phyloP scores from a whole-genome alignment of 2,888 invertebrate species.

The Tromatobia lineatoria region DNA sequence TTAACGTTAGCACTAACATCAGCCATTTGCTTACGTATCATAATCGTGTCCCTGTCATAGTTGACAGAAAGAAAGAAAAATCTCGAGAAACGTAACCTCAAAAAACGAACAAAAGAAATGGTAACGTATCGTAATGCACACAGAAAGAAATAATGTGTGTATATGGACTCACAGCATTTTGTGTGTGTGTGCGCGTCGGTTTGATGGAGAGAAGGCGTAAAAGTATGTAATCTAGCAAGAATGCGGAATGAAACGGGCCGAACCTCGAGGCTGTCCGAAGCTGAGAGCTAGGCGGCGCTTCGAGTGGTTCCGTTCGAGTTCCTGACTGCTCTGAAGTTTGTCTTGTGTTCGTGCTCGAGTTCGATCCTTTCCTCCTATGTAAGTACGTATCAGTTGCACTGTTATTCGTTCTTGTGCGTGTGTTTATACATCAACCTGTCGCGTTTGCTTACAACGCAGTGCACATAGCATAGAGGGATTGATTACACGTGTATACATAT shows the following conservation, averaged over 20 bases:
- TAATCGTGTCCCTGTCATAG: too few relatives aligned
- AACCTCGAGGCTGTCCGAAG: conserved; percentile 65
- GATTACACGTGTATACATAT: not conserved
- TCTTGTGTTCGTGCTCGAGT: conserved; percentile 6
- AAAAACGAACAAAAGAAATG: too few relatives aligned
- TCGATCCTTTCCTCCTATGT: conserved; percentile 21
- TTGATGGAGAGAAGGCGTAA: conserved; percentile 53
- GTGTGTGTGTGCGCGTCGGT: conserved; percentile 33
- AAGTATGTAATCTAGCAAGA: conserved; percentile 71
- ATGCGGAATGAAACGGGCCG: conserved; percentile 74
- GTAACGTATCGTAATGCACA: too few relatives aligned
- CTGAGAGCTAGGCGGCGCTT: conserved; percentile 36
- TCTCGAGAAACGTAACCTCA: too few relatives aligned
- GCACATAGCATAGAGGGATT: not conserved
- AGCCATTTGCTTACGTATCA: too few relatives aligned
- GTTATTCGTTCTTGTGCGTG: conserved; percentile 11
- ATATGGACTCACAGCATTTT: too few relatives aligned
- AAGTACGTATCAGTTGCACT: conserved; percentile 23
- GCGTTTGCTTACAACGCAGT: conserved; percentile 27
- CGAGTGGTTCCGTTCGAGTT: conserved; percentile 56
- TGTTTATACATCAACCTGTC: conserved; percentile 36
- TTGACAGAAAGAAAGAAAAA: too few relatives aligned
- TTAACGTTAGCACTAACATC: not conserved
- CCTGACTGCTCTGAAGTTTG: conserved; percentile 4
- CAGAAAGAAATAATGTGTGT: too few relatives aligned